Evolutionary conservation across 1,140 invertebrate species (phyloP).

Genomic region (Drosophila tani): DNA sequence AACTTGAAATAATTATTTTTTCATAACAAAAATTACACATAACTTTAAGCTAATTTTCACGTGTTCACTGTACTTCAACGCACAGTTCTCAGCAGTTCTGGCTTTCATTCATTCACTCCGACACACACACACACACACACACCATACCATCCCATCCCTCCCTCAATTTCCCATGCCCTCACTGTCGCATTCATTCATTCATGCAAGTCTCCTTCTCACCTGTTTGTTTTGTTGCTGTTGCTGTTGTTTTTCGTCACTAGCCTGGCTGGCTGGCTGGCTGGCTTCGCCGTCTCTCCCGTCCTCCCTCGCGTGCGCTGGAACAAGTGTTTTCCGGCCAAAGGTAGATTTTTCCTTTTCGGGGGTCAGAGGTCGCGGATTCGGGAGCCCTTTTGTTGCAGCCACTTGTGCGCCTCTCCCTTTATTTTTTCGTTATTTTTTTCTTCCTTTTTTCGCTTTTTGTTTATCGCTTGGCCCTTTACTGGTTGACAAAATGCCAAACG

Average conservation of each 20-base stretch:
- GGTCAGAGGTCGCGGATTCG: conserved; percentile 53
- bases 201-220: conserved; percentile 71
- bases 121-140: not conserved
- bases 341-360: conserved; percentile 38
- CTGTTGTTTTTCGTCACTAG: conserved; percentile 50
- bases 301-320: conserved; percentile 61
- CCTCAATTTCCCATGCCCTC: conserved; percentile 26
- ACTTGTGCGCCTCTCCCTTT: conserved; percentile 64
- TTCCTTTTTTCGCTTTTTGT: conserved; percentile 34
- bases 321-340: conserved; percentile 77
- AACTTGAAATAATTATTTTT: too few relatives aligned
- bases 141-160: not conserved
- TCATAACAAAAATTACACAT: too few relatives aligned
- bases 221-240: conserved; percentile 62
- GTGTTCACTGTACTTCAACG: conserved; percentile 5
- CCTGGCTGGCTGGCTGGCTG: conserved; percentile 32
- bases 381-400: conserved; percentile 59
- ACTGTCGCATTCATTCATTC: conserved; percentile 58
- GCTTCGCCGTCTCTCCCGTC: conserved; percentile 18
- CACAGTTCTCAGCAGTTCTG: conserved; percentile 10
- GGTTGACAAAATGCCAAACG: conserved; percentile 75
- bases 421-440: conserved; percentile 6
- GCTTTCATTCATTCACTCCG: conserved; percentile 16
- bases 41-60: not conserved
- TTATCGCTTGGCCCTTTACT: conserved; percentile 71